Percentiles rank a stretch among this genome's conserved stretches.
These are phyloP conservation scores for Eupithecia pulchellata DNA, from an alignment of 2,888 invertebrate genomes.

Conservation along the genomic window DNA sequence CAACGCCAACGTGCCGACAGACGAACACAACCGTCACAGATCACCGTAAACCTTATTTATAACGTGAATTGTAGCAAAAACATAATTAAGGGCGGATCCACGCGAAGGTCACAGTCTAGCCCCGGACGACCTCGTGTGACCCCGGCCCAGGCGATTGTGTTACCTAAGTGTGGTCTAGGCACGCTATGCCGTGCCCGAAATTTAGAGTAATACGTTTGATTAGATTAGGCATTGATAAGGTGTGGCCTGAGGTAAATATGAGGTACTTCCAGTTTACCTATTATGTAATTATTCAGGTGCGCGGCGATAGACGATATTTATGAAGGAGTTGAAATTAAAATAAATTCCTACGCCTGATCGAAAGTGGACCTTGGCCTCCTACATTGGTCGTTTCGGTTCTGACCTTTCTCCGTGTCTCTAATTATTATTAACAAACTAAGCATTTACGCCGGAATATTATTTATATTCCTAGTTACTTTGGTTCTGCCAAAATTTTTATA, in stretches of 20 bases:
- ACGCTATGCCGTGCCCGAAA: conserved; percentile 43
- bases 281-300: neutral
- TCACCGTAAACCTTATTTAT: conserved; percentile 31
- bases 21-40: conserved; percentile 24
- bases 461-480: no score
- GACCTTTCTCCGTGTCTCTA: neutral
- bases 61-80: conserved; percentile 33
- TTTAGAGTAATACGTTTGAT: conserved; percentile 18
- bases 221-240: conserved; percentile 23
- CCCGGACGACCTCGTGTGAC: conserved; percentile 13
- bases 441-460: no score
- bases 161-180: conserved; percentile 38
- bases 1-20: conserved; percentile 21
- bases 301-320: neutral
- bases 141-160: conserved; percentile 21
- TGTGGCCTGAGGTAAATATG: conserved; percentile 14
- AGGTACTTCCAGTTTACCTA: neutral
- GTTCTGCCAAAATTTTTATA: no score
- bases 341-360: neutral
- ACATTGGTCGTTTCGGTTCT: neutral
- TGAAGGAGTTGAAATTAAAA: neutral
- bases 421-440: neutral
- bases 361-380: neutral
- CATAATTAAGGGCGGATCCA: conserved; percentile 29
- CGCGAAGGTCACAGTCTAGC: conserved; percentile 43